Evolutionary conservation across 2,113 vertebrate species (phyloP).

Genomic region (Crotalus helleri): DNA sequence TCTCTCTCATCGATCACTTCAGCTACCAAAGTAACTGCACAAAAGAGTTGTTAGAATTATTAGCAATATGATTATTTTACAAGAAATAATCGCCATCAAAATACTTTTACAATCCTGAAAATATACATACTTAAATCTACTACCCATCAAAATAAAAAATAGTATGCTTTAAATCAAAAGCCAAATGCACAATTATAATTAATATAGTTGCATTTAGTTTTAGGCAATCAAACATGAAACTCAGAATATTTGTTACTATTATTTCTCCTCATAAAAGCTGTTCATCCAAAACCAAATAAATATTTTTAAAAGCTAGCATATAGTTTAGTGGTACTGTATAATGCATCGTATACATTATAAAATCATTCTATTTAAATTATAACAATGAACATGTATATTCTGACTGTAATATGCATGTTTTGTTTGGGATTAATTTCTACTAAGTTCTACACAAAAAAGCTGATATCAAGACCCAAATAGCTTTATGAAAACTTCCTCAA

Average conservation of each 20-base stretch:
- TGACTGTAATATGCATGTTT: not conserved
- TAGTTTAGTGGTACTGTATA: not conserved
- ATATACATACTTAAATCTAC: not conserved
- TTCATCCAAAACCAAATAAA: constrained; percentile 2
- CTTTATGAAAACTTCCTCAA: constrained; percentile 5
- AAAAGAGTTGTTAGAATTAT: not conserved
- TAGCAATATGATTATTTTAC: not conserved
- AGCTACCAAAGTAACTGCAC: not conserved
- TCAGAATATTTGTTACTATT: not conserved
- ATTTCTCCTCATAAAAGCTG: constrained; percentile 8
- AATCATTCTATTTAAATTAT: not conserved
- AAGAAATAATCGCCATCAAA: not conserved
- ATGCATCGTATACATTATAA: not conserved
- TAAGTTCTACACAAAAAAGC: not conserved
- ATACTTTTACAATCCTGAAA: not conserved
- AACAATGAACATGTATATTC: not conserved
- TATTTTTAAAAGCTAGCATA: not conserved
- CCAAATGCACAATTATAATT: not conserved
- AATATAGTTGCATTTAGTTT: not conserved
- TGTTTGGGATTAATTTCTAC: not conserved
- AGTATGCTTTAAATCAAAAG: not conserved
- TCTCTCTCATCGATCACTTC: not conserved
- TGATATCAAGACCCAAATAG: not conserved
- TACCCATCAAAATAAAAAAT: not conserved
- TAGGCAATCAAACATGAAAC: constrained; percentile 4